phyloP scores from a whole-genome alignment of 2,888 invertebrate species.

The Bimastos eiseni region DNA sequence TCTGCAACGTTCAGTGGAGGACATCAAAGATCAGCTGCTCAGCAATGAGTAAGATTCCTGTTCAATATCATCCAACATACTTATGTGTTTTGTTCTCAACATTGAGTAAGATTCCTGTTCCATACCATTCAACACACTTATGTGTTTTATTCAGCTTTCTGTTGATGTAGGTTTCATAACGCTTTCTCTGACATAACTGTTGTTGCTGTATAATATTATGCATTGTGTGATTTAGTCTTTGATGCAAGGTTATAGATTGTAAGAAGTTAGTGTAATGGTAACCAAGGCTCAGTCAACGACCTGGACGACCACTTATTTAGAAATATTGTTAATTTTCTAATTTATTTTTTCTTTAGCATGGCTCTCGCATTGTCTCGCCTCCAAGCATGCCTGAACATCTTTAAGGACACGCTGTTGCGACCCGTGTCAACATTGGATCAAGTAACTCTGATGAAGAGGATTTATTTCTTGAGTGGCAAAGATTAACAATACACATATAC shows the following conservation, averaged over 20 bases:
- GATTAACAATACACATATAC: not conserved
- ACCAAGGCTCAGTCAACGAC: no score
- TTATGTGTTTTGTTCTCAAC: not conserved
- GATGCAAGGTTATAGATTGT: not conserved
- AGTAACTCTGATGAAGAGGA: not conserved
- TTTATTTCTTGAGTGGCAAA: slow-evolving; percentile 19
- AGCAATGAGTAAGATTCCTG: not conserved
- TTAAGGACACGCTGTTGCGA: not conserved
- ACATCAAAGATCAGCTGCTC: slow-evolving; percentile 21
- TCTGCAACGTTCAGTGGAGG: slow-evolving; percentile 21
- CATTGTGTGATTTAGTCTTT: not conserved
- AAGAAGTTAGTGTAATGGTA: not conserved
- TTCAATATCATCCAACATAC: not conserved
- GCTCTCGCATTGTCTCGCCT: slow-evolving; percentile 14
- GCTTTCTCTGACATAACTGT: not conserved
- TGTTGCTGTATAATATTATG: not conserved
- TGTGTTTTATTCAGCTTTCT: not conserved
- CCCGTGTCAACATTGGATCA: not conserved
- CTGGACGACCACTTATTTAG: no score
- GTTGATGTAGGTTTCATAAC: no score
- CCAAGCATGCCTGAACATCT: not conserved
- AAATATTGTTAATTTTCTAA: not conserved
- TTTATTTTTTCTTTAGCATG: not conserved
- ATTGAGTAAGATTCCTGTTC: not conserved
- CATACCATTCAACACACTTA: not conserved